Evolutionary conservation across 2,888 invertebrate species (phyloP).

Genomic region (Nesidiocoris tenuis): DNA sequence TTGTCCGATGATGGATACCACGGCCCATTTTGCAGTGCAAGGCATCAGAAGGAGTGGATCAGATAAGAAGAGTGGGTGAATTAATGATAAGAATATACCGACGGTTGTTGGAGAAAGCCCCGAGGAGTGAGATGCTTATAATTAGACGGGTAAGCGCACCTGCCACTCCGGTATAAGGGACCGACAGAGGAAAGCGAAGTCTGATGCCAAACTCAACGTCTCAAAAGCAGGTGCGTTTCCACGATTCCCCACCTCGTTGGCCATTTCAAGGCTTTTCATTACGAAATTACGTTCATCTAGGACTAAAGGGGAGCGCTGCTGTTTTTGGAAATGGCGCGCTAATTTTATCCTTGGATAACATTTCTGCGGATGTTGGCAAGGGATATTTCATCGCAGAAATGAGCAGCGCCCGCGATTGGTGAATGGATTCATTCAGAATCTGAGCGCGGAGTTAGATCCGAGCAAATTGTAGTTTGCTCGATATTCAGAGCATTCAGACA

Average conservation of each 20-base stretch:
- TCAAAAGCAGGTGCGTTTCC: not conserved
- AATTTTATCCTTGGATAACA: not conserved
- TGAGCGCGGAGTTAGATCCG: too few species aligned
- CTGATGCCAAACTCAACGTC: not conserved
- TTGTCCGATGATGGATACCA: too few species aligned
- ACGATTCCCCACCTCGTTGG: not conserved
- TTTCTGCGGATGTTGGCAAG: too few species aligned
- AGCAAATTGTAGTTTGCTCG: too few species aligned
- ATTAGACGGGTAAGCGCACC: not conserved
- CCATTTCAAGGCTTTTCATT: not conserved
- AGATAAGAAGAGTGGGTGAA: constrained; percentile 4
- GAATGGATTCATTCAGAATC: too few species aligned
- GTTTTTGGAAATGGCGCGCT: not conserved
- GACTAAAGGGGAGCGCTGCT: not conserved
- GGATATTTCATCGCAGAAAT: not conserved
- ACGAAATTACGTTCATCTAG: not conserved
- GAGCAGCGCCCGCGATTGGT: too few species aligned
- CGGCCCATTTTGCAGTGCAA: too few species aligned
- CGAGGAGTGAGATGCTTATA: not conserved
- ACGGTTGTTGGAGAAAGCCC: not conserved
- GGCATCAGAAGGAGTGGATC: too few species aligned
- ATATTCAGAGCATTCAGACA: too few species aligned
- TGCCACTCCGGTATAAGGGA: not conserved
- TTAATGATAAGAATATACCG: constrained; percentile 7
- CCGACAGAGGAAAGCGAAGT: not conserved